phyloP scores from a whole-genome alignment of 2,797 vertebrate species.

The Anguilla marmorata region DNA sequence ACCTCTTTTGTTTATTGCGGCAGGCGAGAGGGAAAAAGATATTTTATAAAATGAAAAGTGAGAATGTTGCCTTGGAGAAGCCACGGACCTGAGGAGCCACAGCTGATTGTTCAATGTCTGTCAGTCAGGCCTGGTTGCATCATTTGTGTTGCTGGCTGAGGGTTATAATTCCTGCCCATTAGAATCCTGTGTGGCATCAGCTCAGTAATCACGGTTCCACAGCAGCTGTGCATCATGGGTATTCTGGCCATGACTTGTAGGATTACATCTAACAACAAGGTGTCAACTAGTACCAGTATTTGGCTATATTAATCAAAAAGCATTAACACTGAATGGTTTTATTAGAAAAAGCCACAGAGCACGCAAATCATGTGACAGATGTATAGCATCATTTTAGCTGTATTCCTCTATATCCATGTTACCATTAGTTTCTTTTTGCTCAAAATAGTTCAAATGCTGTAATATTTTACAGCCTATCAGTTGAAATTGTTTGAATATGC shows the following conservation, averaged over 20 bases:
- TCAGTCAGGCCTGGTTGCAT: constrained; percentile 31
- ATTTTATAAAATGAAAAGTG: constrained; percentile 11
- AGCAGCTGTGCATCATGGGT: constrained; percentile 41
- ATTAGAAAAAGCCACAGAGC: neutral
- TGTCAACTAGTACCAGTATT: constrained; percentile 24
- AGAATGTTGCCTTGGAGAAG: constrained; percentile 4
- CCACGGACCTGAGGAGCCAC: neutral
- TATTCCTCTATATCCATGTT: neutral
- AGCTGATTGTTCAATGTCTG: constrained; percentile 29
- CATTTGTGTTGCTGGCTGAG: constrained; percentile 20
- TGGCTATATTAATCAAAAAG: no score
- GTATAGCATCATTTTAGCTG: neutral
- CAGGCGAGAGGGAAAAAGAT: neutral
- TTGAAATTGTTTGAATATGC: neutral
- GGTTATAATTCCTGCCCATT: constrained; percentile 42
- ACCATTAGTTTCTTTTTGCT: neutral
- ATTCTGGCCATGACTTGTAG: constrained; percentile 38
- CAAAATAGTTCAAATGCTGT: neutral
- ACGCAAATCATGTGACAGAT: neutral
- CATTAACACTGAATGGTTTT: neutral
- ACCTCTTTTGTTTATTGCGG: constrained; percentile 8
- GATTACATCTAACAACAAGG: constrained; percentile 8
- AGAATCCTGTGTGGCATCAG: constrained; percentile 35
- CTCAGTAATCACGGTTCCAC: constrained; percentile 48
- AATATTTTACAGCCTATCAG: neutral